These are phyloP conservation scores for Trichechus manatus DNA, from an alignment of 2,113 vertebrate genomes.

Conservation along the genomic window DNA sequence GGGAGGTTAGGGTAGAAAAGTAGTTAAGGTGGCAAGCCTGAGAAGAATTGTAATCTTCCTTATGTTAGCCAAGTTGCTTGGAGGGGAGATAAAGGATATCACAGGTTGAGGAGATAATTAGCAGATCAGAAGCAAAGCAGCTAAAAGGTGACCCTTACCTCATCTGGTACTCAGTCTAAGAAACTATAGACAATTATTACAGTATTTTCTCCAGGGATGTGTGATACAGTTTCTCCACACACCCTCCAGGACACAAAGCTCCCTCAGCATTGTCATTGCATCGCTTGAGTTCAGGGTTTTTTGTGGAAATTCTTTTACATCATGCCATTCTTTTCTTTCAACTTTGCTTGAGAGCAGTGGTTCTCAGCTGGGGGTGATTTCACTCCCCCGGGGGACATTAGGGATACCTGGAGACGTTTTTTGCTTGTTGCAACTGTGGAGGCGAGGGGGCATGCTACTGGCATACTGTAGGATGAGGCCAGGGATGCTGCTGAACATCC, in stretches of 20 bases:
- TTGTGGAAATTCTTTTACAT: constrained; percentile 69
- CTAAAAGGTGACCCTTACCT: constrained; percentile 64
- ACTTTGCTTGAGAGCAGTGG: constrained; percentile 24
- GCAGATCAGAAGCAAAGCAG: constrained; percentile 63
- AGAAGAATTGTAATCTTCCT: constrained; percentile 64
- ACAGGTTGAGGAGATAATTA: constrained; percentile 63
- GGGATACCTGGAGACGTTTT: not conserved
- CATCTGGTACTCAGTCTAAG: constrained; percentile 32
- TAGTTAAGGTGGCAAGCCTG: constrained; percentile 15
- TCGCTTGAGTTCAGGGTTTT: not conserved
- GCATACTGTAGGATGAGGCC: not conserved
- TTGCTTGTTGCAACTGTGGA: not conserved
- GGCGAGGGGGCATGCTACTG: not conserved
- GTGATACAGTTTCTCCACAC: constrained; percentile 12
- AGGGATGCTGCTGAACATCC: not conserved
- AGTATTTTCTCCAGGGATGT: constrained; percentile 66
- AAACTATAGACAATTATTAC: constrained; percentile 66
- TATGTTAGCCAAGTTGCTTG: not conserved
- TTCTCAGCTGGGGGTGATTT: constrained; percentile 18
- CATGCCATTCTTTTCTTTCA: constrained; percentile 57
- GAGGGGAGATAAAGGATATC: constrained; percentile 37
- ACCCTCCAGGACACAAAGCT: constrained; percentile 23
- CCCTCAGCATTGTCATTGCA: constrained; percentile 1
- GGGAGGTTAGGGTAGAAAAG: constrained; percentile 41
- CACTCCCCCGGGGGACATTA: not conserved